These are phyloP conservation scores for Clunio marinus DNA, from an alignment of 2,888 invertebrate genomes.

Conservation along the genomic window DNA sequence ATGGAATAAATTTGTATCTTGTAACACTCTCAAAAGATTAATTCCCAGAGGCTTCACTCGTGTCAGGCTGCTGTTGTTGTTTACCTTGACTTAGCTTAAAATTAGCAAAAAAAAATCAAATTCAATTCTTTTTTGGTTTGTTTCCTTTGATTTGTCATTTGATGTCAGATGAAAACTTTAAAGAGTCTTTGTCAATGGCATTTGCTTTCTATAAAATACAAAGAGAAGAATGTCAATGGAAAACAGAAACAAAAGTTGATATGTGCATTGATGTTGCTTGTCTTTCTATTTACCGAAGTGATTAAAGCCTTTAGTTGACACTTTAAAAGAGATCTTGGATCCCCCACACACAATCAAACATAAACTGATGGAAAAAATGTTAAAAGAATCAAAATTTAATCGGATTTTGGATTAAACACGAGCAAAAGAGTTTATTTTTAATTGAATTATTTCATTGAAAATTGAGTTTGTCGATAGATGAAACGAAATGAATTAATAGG, in stretches of 20 bases:
- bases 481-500: constrained; percentile 36
- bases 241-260: not conserved
- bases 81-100: constrained; percentile 9
- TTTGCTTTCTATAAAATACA: not conserved
- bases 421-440: constrained; percentile 10
- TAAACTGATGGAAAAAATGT: not conserved
- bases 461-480: constrained; percentile 14
- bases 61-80: no score
- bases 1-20: constrained; percentile 37
- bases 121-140: not conserved
- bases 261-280: not conserved
- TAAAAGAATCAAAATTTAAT: constrained; percentile 17
- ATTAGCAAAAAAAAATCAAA: constrained; percentile 11
- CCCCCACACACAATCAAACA: constrained; percentile 2
- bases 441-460: constrained; percentile 25
- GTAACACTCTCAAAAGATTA: constrained; percentile 17
- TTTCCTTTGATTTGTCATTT: constrained; percentile 1
- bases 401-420: constrained; percentile 14
- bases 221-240: constrained; percentile 15
- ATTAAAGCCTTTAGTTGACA: constrained; percentile 23
- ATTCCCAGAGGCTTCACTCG: not conserved
- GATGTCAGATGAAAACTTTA: not conserved
- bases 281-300: constrained; percentile 19
- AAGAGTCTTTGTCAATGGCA: not conserved
- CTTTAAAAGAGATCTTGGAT: constrained; percentile 17